phyloP scores from a whole-genome alignment of 2,113 vertebrate genomes.

The Dinomys branickii region DNA sequence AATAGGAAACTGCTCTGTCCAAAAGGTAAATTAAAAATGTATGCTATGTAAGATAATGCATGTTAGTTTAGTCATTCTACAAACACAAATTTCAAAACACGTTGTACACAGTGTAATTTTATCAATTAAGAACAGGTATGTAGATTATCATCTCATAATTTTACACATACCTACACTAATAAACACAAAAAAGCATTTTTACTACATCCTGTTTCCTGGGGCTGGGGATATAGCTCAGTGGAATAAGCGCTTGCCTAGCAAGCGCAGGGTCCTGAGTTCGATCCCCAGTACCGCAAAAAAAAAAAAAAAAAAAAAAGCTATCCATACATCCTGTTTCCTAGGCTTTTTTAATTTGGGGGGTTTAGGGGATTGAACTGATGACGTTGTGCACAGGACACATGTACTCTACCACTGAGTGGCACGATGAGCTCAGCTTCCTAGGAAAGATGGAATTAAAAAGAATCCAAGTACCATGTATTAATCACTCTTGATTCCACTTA shows the following conservation, averaged over 20 bases:
- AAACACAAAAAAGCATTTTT: background rate
- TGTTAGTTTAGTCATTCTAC: background rate
- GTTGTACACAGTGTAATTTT: background rate
- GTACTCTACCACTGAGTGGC: background rate
- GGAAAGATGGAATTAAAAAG: conserved; percentile 18
- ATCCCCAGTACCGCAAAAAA: no score
- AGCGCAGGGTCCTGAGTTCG: no score
- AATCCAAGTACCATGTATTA: background rate
- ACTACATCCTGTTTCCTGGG: background rate
- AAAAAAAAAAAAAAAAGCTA: no score
- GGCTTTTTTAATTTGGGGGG: background rate
- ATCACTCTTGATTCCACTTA: conserved; percentile 20
- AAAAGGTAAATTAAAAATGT: conserved; percentile 23
- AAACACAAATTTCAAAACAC: background rate
- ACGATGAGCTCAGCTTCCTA: background rate
- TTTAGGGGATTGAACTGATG: background rate
- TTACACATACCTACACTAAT: background rate
- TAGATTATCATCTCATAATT: background rate
- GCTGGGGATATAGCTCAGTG: no score
- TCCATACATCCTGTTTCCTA: background rate
- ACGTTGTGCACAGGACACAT: background rate
- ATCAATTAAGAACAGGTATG: background rate
- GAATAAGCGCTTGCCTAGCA: no score
- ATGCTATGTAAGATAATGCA: background rate
- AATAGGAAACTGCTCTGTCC: background rate